Evolutionary conservation across 2,888 invertebrate genomes (phyloP).

Genomic region (Odontocerum albicorne): DNA sequence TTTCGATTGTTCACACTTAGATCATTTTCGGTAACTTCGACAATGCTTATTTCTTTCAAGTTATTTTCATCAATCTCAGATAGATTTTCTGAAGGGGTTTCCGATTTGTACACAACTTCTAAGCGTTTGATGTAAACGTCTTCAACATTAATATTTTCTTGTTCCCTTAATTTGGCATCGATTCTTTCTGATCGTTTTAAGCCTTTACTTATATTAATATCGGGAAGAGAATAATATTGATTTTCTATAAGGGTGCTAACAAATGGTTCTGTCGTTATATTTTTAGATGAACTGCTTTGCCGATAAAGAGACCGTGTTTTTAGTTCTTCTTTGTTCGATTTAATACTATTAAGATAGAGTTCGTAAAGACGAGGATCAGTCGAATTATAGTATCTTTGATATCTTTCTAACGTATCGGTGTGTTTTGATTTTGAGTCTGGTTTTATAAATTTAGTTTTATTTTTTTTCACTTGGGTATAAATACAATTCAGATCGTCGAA

Average conservation of each 20-base stretch:
- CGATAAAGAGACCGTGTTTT: constrained; percentile 44
- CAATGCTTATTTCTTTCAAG: constrained; percentile 24
- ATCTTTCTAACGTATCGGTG: constrained; percentile 32
- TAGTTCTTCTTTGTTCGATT: constrained; percentile 42
- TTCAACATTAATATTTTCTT: constrained; percentile 20
- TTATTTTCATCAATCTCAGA: constrained; percentile 44
- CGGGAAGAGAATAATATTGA: constrained; percentile 71
- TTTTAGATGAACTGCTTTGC: constrained; percentile 50
- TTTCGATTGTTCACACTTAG: neutral
- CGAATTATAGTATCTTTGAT: neutral
- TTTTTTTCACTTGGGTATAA: constrained; percentile 54
- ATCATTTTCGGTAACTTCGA: constrained; percentile 20
- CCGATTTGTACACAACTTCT: constrained; percentile 41
- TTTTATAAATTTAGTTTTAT: constrained; percentile 59
- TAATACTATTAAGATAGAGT: neutral
- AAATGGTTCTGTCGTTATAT: constrained; percentile 55
- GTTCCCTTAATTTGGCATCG: constrained; percentile 64
- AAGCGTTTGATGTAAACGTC: constrained; percentile 20
- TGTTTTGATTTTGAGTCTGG: constrained; percentile 43
- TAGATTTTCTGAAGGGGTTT: constrained; percentile 51
- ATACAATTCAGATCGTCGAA: constrained; percentile 46
- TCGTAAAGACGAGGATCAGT: neutral
- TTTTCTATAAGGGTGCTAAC: constrained; percentile 62
- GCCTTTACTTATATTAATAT: constrained; percentile 69
- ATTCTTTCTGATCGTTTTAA: constrained; percentile 71